A percentile compares a stretch with the other conserved stretches of the same genome.
Evolutionary conservation across 1,140 invertebrate genomes (phyloP).

Genomic region (Halictus rubicundus): DNA sequence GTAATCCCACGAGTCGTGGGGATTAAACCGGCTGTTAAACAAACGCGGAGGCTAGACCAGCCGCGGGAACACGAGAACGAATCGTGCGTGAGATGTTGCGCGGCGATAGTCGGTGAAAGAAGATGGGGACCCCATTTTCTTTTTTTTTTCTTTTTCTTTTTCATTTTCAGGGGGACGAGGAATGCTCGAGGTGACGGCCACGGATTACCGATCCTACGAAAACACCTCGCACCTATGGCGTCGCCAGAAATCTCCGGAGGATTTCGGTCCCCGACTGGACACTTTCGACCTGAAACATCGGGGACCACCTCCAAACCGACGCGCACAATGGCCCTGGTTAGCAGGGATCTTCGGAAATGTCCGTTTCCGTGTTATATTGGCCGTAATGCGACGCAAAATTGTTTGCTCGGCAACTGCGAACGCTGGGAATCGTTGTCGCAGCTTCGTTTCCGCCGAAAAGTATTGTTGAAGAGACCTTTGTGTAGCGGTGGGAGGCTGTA

Average conservation of each 20-base stretch:
- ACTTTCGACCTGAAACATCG: constrained; percentile 42
- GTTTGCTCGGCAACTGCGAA: not conserved
- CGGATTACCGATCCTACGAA: constrained; percentile 58
- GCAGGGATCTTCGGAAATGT: not conserved
- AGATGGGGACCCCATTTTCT: not conserved
- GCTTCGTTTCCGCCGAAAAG: not conserved
- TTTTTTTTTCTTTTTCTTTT: too few relatives aligned
- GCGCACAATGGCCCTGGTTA: not conserved
- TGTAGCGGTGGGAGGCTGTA: not conserved
- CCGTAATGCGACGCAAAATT: constrained; percentile 7
- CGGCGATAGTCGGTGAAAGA: constrained; percentile 39
- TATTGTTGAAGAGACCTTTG: not conserved
- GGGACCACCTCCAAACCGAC: constrained; percentile 30
- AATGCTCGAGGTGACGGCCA: constrained; percentile 41
- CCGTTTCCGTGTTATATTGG: not conserved
- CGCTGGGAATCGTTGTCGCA: not conserved
- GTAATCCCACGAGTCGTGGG: constrained; percentile 61
- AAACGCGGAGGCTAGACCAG: constrained; percentile 38
- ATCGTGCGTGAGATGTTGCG: constrained; percentile 44
- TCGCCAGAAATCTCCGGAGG: constrained; percentile 1
- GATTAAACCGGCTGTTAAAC: constrained; percentile 72
- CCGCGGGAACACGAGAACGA: constrained; percentile 27
- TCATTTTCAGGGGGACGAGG: not conserved
- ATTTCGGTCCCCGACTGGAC: constrained; percentile 38
- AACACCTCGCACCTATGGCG: constrained; percentile 51